Conservation (phyloP, 2,797 vertebrate genomes). For the Brotula barbata region DNA sequence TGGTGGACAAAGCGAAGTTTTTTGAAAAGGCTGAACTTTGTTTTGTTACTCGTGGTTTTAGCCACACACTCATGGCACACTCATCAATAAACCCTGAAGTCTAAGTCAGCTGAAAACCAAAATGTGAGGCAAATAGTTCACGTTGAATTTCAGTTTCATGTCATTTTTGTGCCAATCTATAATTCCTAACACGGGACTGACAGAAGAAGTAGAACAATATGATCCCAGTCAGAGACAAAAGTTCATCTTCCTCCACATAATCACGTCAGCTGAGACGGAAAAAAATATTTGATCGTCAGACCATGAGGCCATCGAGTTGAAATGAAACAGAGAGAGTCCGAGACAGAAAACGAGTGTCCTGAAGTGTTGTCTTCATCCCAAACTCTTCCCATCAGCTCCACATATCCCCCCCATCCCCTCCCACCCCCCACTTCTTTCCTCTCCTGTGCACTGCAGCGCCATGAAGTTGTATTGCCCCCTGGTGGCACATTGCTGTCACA, state of each 20-base stretch:
- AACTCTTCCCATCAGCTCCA: conserved; percentile 12
- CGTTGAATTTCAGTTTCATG: too few relatives aligned
- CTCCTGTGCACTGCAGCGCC: conserved; percentile 1
- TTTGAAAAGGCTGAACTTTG: too few relatives aligned
- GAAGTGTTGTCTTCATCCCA: conserved; percentile 10
- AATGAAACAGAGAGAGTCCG: not conserved
- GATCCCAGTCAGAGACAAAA: conserved; percentile 30
- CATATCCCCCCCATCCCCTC: not conserved
- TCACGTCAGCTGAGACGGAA: not conserved
- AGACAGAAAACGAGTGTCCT: not conserved
- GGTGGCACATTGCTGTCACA: conserved; percentile 31
- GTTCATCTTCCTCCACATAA: not conserved
- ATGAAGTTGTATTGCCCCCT: conserved; percentile 75
- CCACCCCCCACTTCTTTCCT: not conserved
- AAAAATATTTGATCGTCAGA: too few relatives aligned
- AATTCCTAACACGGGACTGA: too few relatives aligned
- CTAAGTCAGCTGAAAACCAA: too few relatives aligned
- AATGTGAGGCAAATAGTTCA: too few relatives aligned
- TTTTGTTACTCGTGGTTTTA: too few relatives aligned
- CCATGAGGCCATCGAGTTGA: not conserved
- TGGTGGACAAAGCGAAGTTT: too few relatives aligned
- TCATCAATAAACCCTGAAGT: too few relatives aligned
- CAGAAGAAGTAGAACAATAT: too few relatives aligned
- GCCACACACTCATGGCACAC: too few relatives aligned
- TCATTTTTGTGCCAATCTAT: too few relatives aligned